Evolutionary conservation across 2,113 vertebrate genomes (phyloP).

Genomic region (Dicentrarchus labrax): DNA sequence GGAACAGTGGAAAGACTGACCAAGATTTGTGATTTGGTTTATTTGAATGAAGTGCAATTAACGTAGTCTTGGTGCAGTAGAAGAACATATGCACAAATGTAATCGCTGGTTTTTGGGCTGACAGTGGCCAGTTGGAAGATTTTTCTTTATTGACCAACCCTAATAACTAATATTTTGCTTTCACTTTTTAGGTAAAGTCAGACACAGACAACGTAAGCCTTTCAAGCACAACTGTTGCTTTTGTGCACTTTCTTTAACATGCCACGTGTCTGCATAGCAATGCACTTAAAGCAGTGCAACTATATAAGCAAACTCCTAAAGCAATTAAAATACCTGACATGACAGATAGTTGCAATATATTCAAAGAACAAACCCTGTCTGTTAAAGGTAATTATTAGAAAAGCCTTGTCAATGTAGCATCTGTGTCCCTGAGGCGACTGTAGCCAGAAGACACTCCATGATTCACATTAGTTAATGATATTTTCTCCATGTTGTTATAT

Average conservation of each 20-base stretch:
- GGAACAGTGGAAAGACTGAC: too few relatives aligned
- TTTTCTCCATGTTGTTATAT: neutral
- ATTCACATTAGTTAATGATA: slow-evolving; percentile 2
- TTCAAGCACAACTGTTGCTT: neutral
- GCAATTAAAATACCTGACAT: neutral
- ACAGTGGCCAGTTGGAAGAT: too few relatives aligned
- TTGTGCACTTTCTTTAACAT: neutral
- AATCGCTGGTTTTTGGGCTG: too few relatives aligned
- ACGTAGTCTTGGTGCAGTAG: too few relatives aligned
- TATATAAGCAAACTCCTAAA: neutral
- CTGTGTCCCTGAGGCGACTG: neutral
- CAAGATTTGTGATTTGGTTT: too few relatives aligned
- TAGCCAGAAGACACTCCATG: neutral
- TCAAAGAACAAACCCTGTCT: neutral
- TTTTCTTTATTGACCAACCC: too few relatives aligned
- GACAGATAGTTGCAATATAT: slow-evolving; percentile 31
- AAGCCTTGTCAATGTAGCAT: neutral
- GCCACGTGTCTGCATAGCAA: neutral
- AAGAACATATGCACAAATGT: too few relatives aligned
- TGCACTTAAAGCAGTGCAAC: neutral
- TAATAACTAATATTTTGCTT: too few relatives aligned
- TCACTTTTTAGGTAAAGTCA: too few relatives aligned
- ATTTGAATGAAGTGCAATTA: too few relatives aligned
- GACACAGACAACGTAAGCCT: too few relatives aligned
- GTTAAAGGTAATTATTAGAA: neutral